Evolutionary conservation across 1,140 invertebrate genomes (phyloP), one percentile per base, ranked within the genome.

Genomic region (Drosophila simulans): DNA sequence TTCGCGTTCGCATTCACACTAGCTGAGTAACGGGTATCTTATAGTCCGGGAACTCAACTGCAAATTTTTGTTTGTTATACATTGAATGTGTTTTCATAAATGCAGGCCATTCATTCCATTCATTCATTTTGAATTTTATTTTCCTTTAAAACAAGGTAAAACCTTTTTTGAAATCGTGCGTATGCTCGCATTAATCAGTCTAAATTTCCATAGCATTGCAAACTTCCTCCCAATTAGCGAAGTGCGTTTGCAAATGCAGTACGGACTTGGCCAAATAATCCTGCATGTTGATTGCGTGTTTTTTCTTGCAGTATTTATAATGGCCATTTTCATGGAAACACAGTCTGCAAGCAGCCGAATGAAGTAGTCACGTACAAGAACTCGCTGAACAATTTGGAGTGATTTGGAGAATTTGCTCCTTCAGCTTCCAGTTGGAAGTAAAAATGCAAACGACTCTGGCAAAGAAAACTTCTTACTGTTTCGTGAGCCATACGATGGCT

Each of bases 341-440:
- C 5, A 31, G 13, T 51, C 48, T 11, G 27, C 25, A 51, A 11
- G n/a, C 48, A 17, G n/a, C 31, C 27, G 56, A 77, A 76, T 57
- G 73, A 79, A 79, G 17, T 72, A 59, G 73, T 79, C 73, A 77
- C 60, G 77, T 79, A 72, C 53, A 72, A 39, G 39, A 64, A 62
- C 60, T 59, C 46, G 56, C 68, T 77, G 66, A 54, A 77, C 75
- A 78, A 66, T 62, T 53, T 17, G 7, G 7, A 74, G 46, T 31
- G 13, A 46, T 22, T 22, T 22, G 20, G 20, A 22, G 20, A 22
- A 22, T 22, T 22, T 31, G 39, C 45, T 20, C 27, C 25, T 27
- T 11, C 20, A 13, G 17, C 40, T 48, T 5, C 20, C 42, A 11
- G 17, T 17, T 17, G 31, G 3, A 17, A 43, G 10, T 13, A 25